These are phyloP conservation scores for Conus betulinus DNA, from an alignment of 1,140 invertebrate genomes.

Conservation along the genomic window DNA sequence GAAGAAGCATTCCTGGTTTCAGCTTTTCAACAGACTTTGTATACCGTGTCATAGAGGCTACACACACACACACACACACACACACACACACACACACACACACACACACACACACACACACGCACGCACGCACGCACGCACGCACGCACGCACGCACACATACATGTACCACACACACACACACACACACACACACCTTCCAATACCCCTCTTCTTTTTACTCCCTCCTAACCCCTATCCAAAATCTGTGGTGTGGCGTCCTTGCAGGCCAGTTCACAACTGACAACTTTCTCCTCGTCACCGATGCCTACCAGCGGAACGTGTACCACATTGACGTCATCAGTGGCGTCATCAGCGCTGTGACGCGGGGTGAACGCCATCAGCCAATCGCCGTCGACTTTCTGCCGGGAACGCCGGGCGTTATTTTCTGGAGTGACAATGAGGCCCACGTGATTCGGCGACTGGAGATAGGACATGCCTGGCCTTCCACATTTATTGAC, in stretches of 20 bases:
- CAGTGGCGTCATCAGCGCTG: constrained; percentile 43
- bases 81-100: too few species aligned
- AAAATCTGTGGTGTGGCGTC: neutral
- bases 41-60: too few species aligned
- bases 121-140: too few species aligned
- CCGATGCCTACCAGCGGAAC: constrained; percentile 61
- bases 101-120: too few species aligned
- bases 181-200: too few species aligned
- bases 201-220: constrained; percentile 1
- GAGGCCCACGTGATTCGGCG: constrained; percentile 57
- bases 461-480: constrained; percentile 40
- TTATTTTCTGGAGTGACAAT: constrained; percentile 78
- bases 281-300: constrained; percentile 63
- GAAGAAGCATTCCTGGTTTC: too few species aligned
- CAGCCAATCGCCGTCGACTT: constrained; percentile 60
- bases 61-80: too few species aligned
- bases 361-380: constrained; percentile 42
- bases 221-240: neutral
- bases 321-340: constrained; percentile 55
- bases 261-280: constrained; percentile 32
- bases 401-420: constrained; percentile 40
- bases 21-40: too few species aligned
- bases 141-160: too few species aligned
- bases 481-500: constrained; percentile 80
- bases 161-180: too few species aligned